These are phyloP conservation scores for Xestobium rufovillosum DNA, from an alignment of 2,888 invertebrate genomes.

Conservation along the genomic window DNA sequence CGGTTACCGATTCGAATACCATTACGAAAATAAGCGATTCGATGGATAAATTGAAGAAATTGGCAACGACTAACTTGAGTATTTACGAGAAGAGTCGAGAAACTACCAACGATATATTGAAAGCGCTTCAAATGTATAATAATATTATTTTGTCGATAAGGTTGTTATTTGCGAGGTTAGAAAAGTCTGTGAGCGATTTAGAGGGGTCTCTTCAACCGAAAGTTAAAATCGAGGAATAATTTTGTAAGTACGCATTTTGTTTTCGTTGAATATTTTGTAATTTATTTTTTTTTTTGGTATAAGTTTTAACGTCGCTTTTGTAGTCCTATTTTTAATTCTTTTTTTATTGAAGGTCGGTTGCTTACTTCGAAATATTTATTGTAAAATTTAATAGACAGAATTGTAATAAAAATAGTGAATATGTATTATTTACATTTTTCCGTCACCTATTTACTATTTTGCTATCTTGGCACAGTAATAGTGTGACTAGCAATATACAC, in stretches of 20 bases:
- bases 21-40: slow-evolving; percentile 42
- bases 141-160: slow-evolving; percentile 45
- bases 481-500: too few relatives aligned
- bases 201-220: slow-evolving; percentile 41
- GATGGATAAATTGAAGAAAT: slow-evolving; percentile 39
- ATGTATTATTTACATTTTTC: too few relatives aligned
- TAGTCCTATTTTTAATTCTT: too few relatives aligned
- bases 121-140: slow-evolving; percentile 44
- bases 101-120: slow-evolving; percentile 39
- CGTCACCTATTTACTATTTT: too few relatives aligned
- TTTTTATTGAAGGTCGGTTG: too few relatives aligned
- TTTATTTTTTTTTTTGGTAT: slow-evolving; percentile 2
- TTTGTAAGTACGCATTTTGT: slow-evolving; percentile 10
- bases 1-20: slow-evolving; percentile 41
- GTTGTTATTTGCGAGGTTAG: slow-evolving; percentile 43
- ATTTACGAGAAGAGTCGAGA: slow-evolving; percentile 39
- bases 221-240: slow-evolving; percentile 30
- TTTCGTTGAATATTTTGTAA: background rate
- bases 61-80: slow-evolving; percentile 40
- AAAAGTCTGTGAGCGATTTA: slow-evolving; percentile 40
- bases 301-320: too few relatives aligned
- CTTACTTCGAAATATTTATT: too few relatives aligned
- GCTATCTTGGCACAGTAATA: too few relatives aligned
- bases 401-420: too few relatives aligned
- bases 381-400: too few relatives aligned